Evolutionary conservation across 2,113 vertebrate genomes (phyloP), one percentile per base, ranked within the genome.

Genomic region (Tautogolabrus adspersus): DNA sequence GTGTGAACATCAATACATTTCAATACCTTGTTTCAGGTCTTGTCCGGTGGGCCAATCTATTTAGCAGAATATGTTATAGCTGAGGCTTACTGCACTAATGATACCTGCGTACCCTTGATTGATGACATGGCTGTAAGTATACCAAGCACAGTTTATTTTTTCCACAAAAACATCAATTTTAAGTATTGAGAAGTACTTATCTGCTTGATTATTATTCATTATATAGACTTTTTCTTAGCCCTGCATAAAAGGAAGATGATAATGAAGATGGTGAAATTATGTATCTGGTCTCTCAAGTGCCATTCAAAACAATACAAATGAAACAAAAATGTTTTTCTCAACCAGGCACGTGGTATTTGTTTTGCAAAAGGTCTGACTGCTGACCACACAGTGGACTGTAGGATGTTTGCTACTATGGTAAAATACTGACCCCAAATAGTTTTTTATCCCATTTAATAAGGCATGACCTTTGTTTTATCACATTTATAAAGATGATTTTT

Each of bases 31-130:
- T 89, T 83, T 74, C 88, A 95, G 95, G 0, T 93, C n/a, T 81
- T 94, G 34, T 10, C 68, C 55, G 83, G 89, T 16, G 92, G 86
- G 1, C 1, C 19, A 2, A 21, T 15, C 2, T 83, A 82, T 74
- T 55, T 10, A 0, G 85, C 84, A 23, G 95, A 95, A 84, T 95
- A 90, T 66, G 75, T 92, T 56, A 22, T 95, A 0, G 79, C 77
- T 55, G 93, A 93, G 71, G 93, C 91, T 0, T 92, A 92, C 56
- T 95, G 95, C 83, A 92, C 89, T 3, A 70, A 86, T 19, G 88
- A 49, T 5, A 30, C 6, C 59, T 95, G 94, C 6, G 64, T 75
- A 23, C 86, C 91, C 6, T 70, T 91, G 23, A 44, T 58, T 51
- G 75, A 85, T 10, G 6, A 26, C 37, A 64, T 42, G 56, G 92